Percentiles rank a stretch among this genome's conserved stretches.
Conservation (phyloP, 2,888 invertebrate species). For the Augiades crinisus region DNA sequence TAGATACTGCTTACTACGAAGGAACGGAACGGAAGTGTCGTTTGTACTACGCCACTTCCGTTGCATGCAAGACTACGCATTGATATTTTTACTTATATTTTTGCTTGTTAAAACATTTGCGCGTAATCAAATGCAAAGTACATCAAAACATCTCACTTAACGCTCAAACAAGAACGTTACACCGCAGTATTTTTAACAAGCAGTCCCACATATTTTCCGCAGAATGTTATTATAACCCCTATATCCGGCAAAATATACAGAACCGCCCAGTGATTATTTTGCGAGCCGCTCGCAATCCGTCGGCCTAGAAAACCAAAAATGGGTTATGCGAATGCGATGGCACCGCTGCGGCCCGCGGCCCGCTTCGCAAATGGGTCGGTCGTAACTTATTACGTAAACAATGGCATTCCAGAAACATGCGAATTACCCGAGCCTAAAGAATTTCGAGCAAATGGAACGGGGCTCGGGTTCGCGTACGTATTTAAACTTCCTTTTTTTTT, state of each 20-base stretch:
- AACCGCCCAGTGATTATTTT: slow-evolving; percentile 20
- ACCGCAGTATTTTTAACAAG: too few species aligned
- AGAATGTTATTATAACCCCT: background rate
- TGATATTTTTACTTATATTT: too few species aligned
- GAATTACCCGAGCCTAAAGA: background rate
- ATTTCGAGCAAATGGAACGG: slow-evolving; percentile 1
- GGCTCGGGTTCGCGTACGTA: background rate
- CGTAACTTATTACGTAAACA: slow-evolving; percentile 22
- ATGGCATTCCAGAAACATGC: slow-evolving; percentile 6
- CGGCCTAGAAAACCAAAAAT: slow-evolving; percentile 14
- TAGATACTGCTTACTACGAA: too few species aligned
- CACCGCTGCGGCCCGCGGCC: background rate
- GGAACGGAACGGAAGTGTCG: too few species aligned
- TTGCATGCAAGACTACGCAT: too few species aligned
- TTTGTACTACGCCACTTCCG: too few species aligned
- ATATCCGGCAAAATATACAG: background rate
- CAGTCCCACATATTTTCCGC: too few species aligned
- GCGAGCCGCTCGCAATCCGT: slow-evolving; percentile 8
- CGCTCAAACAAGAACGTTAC: too few species aligned
- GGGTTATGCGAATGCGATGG: background rate
- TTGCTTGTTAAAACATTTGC: too few species aligned
- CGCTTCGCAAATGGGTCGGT: slow-evolving; percentile 5
- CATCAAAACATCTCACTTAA: too few species aligned
- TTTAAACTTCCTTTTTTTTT: too few species aligned
- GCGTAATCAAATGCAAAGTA: too few species aligned